phyloP scores from a whole-genome alignment of 2,113 vertebrate genomes.

The Cryptotis parvus region DNA sequence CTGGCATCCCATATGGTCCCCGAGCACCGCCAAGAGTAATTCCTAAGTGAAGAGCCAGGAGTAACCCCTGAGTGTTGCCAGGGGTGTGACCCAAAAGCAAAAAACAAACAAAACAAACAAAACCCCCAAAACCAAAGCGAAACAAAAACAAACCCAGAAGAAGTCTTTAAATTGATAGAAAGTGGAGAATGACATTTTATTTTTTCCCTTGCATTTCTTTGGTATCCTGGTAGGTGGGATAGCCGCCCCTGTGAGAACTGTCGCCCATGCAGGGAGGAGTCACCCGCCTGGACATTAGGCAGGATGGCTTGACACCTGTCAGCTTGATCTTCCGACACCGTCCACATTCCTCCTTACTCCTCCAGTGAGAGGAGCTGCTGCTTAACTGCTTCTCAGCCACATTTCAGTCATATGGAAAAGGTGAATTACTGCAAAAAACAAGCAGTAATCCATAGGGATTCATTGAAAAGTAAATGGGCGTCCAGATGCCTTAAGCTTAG shows the following conservation, averaged over 20 bases:
- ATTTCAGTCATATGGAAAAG: slow-evolving; percentile 62
- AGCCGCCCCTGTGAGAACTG: neutral
- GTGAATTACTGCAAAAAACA: slow-evolving; percentile 45
- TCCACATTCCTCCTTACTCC: no score
- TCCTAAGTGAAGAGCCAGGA: no score
- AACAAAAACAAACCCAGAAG: neutral
- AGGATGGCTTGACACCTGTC: neutral
- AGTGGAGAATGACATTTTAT: slow-evolving; percentile 42
- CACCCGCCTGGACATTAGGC: no score
- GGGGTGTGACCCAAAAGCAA: no score
- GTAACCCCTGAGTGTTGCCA: no score
- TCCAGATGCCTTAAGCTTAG: slow-evolving; percentile 4
- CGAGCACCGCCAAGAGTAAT: no score
- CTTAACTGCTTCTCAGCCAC: slow-evolving; percentile 60
- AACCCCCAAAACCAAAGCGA: neutral
- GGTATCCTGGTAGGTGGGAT: neutral
- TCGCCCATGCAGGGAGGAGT: no score
- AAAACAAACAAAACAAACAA: no score
- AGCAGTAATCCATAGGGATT: slow-evolving; percentile 51
- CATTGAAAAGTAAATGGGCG: slow-evolving; percentile 63
- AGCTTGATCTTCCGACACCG: slow-evolving; percentile 16
- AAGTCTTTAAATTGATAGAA: neutral
- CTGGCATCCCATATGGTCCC: no score
- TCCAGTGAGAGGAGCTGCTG: slow-evolving; percentile 13
- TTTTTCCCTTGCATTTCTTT: slow-evolving; percentile 19